These are phyloP conservation scores for Netelia melanura DNA, from an alignment of 2,888 invertebrate species.

Conservation along the genomic window DNA sequence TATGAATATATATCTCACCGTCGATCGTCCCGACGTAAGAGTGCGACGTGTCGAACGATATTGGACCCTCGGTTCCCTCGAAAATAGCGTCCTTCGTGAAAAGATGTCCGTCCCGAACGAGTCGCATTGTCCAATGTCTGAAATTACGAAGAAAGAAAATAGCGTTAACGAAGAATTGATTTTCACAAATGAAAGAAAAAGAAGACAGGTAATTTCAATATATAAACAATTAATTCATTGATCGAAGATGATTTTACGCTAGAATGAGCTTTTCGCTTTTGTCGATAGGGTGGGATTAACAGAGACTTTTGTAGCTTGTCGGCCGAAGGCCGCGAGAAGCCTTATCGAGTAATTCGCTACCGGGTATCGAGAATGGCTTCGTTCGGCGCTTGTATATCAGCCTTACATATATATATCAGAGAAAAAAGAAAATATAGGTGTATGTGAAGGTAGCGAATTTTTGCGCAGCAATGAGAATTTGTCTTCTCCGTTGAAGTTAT, in stretches of 20 bases:
- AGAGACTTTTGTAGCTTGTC: conserved; percentile 34
- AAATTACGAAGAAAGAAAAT: conserved; percentile 56
- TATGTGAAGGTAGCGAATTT: not conserved
- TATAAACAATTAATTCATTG: not conserved
- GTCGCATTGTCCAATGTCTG: conserved; percentile 82
- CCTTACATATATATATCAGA: not conserved
- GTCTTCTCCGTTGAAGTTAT: not conserved
- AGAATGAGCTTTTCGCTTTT: not conserved
- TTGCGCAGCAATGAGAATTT: not conserved
- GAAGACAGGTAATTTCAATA: not conserved
- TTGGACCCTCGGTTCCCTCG: conserved; percentile 80
- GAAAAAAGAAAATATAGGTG: not conserved
- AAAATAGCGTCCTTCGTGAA: conserved; percentile 82
- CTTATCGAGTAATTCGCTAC: conserved; percentile 49
- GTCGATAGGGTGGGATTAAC: not conserved
- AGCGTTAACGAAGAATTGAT: not conserved
- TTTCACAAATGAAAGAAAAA: conserved; percentile 6
- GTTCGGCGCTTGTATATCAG: conserved; percentile 1
- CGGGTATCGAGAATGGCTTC: conserved; percentile 61
- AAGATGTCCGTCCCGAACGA: conserved; percentile 79
- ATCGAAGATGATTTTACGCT: conserved; percentile 2
- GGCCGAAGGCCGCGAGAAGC: conserved; percentile 61
- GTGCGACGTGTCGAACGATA: conserved; percentile 81
- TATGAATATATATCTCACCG: conserved; percentile 75
- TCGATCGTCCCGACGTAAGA: conserved; percentile 82